phyloP scores from a whole-genome alignment of 2,113 vertebrate species.

The Rutilus rutilus region DNA sequence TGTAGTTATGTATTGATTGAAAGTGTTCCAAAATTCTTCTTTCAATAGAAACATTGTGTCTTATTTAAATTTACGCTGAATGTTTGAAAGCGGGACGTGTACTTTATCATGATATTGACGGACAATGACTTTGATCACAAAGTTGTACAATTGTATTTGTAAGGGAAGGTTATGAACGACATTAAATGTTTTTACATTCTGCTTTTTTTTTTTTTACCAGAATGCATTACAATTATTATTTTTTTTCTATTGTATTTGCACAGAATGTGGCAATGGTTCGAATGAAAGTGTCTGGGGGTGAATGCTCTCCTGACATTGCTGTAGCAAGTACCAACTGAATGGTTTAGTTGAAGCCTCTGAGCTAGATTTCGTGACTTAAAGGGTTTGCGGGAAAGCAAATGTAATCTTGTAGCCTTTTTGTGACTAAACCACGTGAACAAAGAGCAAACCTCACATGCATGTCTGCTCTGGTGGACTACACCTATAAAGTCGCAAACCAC shows the following conservation, averaged over 20 bases:
- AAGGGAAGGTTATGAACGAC: conserved; percentile 28
- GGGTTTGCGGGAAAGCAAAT: conserved; percentile 64
- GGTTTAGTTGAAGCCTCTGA: conserved; percentile 64
- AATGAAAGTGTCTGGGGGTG: conserved; percentile 58
- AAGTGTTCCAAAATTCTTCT: conserved; percentile 57
- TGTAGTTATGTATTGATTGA: conserved; percentile 52
- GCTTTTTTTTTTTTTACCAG: conserved; percentile 41
- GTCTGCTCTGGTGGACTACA: conserved; percentile 56
- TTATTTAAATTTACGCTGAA: conserved; percentile 59
- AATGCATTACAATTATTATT: conserved; percentile 48
- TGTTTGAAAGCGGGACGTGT: conserved; percentile 53
- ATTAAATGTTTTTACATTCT: conserved; percentile 36
- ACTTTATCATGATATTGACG: conserved; percentile 44
- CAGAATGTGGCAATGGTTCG: conserved; percentile 71
- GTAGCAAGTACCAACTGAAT: conserved; percentile 51
- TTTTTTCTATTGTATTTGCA: conserved; percentile 65
- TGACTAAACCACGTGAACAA: conserved; percentile 55
- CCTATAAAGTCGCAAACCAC: conserved; percentile 61
- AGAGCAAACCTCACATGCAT: conserved; percentile 61
- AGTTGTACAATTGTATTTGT: conserved; percentile 57
- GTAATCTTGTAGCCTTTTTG: conserved; percentile 44
- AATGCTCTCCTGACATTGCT: conserved; percentile 61
- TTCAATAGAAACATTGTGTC: conserved; percentile 55
- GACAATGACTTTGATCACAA: conserved; percentile 41
- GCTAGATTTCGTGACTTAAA: conserved; percentile 65